phyloP scores from a whole-genome alignment of 2,797 vertebrate species.

The Molossus alvarezi region DNA sequence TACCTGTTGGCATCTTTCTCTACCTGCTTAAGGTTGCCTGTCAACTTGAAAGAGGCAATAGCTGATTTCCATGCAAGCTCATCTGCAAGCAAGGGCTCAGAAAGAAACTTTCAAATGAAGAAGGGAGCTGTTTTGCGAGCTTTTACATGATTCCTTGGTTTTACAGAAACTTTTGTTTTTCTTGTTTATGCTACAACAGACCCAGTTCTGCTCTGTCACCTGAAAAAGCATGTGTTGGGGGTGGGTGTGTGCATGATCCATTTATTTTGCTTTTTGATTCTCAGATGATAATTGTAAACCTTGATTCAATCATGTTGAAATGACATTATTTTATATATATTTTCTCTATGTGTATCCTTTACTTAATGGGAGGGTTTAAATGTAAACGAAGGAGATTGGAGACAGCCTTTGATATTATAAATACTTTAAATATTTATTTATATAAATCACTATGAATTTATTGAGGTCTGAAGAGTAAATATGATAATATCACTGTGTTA shows the following conservation, averaged over 20 bases:
- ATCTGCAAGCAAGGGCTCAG: conserved; percentile 71
- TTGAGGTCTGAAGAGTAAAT: not conserved
- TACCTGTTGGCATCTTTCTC: conserved; percentile 68
- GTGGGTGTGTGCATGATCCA: not conserved
- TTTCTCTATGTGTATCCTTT: not conserved
- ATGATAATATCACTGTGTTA: not conserved
- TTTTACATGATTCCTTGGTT: conserved; percentile 77
- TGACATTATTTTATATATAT: conserved; percentile 18
- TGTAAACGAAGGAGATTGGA: not conserved
- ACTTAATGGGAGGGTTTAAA: not conserved
- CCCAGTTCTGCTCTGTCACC: conserved; percentile 76
- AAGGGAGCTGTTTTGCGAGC: conserved; percentile 43
- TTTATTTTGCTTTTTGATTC: conserved; percentile 33
- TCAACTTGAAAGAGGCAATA: conserved; percentile 79
- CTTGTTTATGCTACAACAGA: conserved; percentile 73
- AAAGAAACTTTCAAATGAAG: conserved; percentile 68
- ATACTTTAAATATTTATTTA: conserved; percentile 37
- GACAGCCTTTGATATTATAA: not conserved
- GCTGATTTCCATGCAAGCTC: conserved; percentile 76
- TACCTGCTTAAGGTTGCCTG: conserved; percentile 76
- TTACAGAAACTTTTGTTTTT: conserved; percentile 80
- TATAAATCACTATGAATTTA: conserved; percentile 20
- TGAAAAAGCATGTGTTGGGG: conserved; percentile 30
- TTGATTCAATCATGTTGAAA: conserved; percentile 3
- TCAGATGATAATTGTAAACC: not conserved